These are phyloP conservation scores for Hypanus sabinus DNA, from an alignment of 2,113 vertebrate genomes.

Conservation along the genomic window DNA sequence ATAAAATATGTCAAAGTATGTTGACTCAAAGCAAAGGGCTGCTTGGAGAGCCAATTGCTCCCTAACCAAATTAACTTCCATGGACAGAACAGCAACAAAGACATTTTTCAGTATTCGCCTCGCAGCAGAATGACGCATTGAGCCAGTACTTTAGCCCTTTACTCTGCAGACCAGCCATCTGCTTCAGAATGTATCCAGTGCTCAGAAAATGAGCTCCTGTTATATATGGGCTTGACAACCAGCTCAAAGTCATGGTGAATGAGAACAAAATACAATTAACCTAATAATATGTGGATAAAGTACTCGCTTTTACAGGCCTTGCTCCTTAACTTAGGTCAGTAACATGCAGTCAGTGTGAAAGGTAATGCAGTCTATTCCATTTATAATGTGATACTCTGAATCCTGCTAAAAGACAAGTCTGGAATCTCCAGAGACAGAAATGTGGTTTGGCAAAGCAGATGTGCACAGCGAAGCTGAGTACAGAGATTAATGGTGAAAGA, in stretches of 20 bases:
- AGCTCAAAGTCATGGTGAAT: constrained; percentile 10
- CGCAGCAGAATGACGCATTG: constrained; percentile 17
- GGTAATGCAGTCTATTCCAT: background rate
- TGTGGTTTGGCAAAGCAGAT: constrained; percentile 15
- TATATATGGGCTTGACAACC: background rate
- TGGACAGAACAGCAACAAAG: constrained; percentile 10
- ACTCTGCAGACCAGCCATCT: constrained; percentile 34
- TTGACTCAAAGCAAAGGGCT: constrained; percentile 13
- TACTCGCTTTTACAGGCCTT: background rate
- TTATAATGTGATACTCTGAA: background rate
- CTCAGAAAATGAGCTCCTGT: background rate
- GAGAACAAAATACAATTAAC: background rate
- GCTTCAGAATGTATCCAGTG: background rate
- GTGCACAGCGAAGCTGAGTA: background rate
- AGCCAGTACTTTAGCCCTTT: background rate
- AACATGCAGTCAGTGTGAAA: background rate
- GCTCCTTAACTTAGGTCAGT: background rate
- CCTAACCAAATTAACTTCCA: constrained; percentile 28
- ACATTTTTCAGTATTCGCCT: constrained; percentile 17
- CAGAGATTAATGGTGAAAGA: background rate
- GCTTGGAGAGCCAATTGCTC: constrained; percentile 28
- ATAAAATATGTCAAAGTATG: constrained; percentile 20
- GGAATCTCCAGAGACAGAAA: background rate
- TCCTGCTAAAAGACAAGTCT: background rate
- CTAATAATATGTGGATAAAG: background rate